Conservation (phyloP, 2,888 invertebrate genomes). For the Eretmocerus hayati region DNA sequence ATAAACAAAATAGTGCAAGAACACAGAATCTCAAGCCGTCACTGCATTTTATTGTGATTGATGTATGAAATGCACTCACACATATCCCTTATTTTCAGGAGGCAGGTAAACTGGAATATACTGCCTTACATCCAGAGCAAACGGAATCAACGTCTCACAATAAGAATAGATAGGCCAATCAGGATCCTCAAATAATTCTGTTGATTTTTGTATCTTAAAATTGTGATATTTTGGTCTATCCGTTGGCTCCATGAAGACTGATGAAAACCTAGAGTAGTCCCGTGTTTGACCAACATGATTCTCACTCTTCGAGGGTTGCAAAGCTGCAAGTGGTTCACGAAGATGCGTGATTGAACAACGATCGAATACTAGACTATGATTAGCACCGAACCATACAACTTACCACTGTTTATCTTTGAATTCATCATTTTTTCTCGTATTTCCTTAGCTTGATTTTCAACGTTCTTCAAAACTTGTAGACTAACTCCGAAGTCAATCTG, state of each 20-base stretch:
- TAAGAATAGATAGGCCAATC: conserved; percentile 31
- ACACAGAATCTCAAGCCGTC: too few relatives aligned
- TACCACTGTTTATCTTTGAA: conserved; percentile 30
- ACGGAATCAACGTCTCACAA: conserved; percentile 27
- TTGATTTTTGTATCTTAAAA: conserved; percentile 28
- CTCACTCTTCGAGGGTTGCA: conserved; percentile 18
- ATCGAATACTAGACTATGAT: neutral
- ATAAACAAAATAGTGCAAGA: too few relatives aligned
- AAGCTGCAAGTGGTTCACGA: too few relatives aligned
- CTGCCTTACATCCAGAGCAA: conserved; percentile 26
- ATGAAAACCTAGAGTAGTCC: conserved; percentile 16
- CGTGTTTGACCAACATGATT: conserved; percentile 16
- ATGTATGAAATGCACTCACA: conserved; percentile 51
- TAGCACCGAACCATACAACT: neutral
- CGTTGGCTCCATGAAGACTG: conserved; percentile 31
- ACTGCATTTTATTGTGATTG: too few relatives aligned
- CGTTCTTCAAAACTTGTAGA: conserved; percentile 48
- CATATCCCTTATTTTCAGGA: conserved; percentile 71
- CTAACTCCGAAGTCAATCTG: conserved; percentile 47
- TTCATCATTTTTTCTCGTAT: conserved; percentile 47
- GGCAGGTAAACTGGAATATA: conserved; percentile 64
- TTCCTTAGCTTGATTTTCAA: conserved; percentile 50
- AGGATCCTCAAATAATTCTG: conserved; percentile 27
- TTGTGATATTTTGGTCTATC: conserved; percentile 31
- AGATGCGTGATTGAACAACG: too few relatives aligned